Evolutionary conservation across 2,888 invertebrate genomes (phyloP).

Genomic region (Cyclophora albipunctata): DNA sequence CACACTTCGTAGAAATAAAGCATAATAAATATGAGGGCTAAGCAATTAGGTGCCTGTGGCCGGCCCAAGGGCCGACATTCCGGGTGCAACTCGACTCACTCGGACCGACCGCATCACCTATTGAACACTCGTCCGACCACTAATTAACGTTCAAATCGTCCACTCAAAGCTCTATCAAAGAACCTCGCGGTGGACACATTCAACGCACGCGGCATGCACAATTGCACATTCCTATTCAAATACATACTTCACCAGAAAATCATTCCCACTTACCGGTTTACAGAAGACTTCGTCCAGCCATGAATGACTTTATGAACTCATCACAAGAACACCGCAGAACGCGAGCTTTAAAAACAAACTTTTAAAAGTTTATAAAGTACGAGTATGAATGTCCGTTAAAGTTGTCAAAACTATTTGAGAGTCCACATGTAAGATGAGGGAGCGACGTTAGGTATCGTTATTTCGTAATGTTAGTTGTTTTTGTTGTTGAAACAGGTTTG

Average conservation of each 20-base stretch:
- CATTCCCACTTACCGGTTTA: conserved; percentile 70
- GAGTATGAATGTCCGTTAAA: conserved; percentile 30
- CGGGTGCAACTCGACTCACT: conserved; percentile 21
- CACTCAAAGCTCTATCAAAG: conserved; percentile 12
- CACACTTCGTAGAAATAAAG: conserved; percentile 46
- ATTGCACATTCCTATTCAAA: conserved; percentile 26
- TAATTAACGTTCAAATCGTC: conserved; percentile 20
- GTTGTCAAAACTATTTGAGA: conserved; percentile 28
- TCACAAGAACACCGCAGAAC: conserved; percentile 41
- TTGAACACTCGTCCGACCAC: conserved; percentile 12
- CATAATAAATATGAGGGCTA: conserved; percentile 37
- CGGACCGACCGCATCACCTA: conserved; percentile 8
- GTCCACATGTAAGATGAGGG: conserved; percentile 27
- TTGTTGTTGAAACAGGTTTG: conserved; percentile 51
- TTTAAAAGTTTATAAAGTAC: conserved; percentile 51
- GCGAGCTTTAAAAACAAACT: conserved; percentile 51
- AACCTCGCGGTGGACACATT: conserved; percentile 12
- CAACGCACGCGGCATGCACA: conserved; percentile 12
- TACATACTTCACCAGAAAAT: conserved; percentile 46
- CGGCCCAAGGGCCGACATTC: conserved; percentile 1
- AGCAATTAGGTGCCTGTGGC: conserved; percentile 3
- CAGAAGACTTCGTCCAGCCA: conserved; percentile 56
- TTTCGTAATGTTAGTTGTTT: conserved; percentile 36
- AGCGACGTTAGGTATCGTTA: conserved; percentile 32
- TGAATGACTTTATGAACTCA: conserved; percentile 51